Conservation (phyloP, 1,140 invertebrate species). For the Aradophagus sp. region DNA sequence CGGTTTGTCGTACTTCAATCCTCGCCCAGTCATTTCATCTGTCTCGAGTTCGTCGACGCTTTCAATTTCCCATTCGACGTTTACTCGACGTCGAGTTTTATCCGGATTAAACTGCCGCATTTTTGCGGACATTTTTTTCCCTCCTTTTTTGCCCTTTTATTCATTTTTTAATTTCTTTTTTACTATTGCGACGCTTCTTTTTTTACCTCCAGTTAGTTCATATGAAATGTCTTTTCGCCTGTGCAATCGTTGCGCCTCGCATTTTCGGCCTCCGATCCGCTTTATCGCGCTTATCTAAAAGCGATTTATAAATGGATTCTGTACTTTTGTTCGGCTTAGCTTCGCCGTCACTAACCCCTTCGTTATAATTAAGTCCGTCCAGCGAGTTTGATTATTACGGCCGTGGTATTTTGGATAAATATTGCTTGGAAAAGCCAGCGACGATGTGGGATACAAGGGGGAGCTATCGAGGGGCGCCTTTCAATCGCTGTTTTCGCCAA, state of each 20-base stretch:
- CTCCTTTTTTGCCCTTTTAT: conserved; percentile 4
- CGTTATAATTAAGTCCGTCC: conserved; percentile 8
- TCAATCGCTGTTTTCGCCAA: conserved; percentile 65
- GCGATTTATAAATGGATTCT: conserved; percentile 51
- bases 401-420: conserved; percentile 8
- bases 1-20: conserved; percentile 20
- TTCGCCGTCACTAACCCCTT: conserved; percentile 1
- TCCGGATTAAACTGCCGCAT: conserved; percentile 69
- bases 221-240: conserved; percentile 59
- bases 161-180: too few species aligned
- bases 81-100: conserved; percentile 67
- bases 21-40: conserved; percentile 31
- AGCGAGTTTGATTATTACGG: neutral
- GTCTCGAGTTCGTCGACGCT: conserved; percentile 33
- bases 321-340: conserved; percentile 10
- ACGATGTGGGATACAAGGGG: conserved; percentile 1
- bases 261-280: conserved; percentile 31
- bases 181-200: too few species aligned
- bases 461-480: conserved; percentile 22
- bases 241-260: conserved; percentile 45
- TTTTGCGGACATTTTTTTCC: conserved; percentile 63
- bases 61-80: conserved; percentile 55
- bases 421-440: too few species aligned
- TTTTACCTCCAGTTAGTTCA: conserved; percentile 61
- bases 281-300: conserved; percentile 53